A percentile compares a stretch with the other conserved stretches of the same genome.
Evolutionary conservation across 1,140 invertebrate genomes (phyloP).

Genomic region (Drosophila baimaii): DNA sequence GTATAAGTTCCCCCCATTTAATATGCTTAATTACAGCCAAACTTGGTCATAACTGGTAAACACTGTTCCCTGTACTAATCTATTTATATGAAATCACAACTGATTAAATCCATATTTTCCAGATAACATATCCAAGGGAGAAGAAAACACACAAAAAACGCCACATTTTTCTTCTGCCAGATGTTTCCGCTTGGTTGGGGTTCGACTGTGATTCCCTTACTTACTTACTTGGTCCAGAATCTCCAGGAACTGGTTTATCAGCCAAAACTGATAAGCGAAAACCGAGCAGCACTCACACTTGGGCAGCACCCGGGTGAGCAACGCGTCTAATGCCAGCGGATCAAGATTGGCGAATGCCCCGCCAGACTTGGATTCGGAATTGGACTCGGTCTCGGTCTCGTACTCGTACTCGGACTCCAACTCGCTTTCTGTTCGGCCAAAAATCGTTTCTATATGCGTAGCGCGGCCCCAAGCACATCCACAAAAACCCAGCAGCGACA

Average conservation of each 20-base stretch:
- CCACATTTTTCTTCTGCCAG: not conserved
- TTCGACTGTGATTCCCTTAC: not conserved
- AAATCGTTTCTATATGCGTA: slow-evolving; percentile 59
- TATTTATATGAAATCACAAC: too few species aligned
- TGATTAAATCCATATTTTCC: slow-evolving; percentile 1
- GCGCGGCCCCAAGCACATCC: slow-evolving; percentile 10
- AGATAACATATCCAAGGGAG: not conserved
- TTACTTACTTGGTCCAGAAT: slow-evolving; percentile 48
- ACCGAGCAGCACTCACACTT: slow-evolving; percentile 16
- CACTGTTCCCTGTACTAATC: not conserved
- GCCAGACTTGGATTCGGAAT: slow-evolving; percentile 20
- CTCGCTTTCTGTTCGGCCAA: slow-evolving; percentile 58
- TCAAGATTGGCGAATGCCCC: slow-evolving; percentile 77
- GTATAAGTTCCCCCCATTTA: too few species aligned
- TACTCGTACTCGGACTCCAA: slow-evolving; percentile 32
- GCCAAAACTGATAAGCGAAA: slow-evolving; percentile 27
- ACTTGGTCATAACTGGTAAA: not conserved
- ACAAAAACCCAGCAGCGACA: not conserved
- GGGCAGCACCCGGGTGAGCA: slow-evolving; percentile 19
- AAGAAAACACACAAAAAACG: not conserved
- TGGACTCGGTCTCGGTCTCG: not conserved
- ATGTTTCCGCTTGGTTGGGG: not conserved
- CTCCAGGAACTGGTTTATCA: slow-evolving; percentile 43
- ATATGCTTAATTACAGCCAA: too few species aligned
- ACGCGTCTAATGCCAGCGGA: slow-evolving; percentile 77